Evolutionary conservation across 2,113 vertebrate genomes (phyloP).

Genomic region (Oreochromis tanganicae): DNA sequence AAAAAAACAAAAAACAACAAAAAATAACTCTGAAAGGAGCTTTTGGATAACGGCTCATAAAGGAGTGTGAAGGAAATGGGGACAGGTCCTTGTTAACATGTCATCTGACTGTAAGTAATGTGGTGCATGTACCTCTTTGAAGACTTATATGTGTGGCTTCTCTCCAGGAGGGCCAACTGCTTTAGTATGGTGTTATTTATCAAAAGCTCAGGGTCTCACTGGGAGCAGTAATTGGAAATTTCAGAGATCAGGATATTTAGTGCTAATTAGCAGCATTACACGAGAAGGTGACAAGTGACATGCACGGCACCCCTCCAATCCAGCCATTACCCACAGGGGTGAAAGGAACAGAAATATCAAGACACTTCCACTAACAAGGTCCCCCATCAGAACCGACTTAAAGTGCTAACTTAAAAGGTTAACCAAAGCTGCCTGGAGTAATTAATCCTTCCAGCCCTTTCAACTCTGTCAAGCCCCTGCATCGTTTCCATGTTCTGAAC

Average conservation of each 20-base stretch:
- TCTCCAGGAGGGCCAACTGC: neutral
- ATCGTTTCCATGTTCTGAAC: conserved; percentile 19
- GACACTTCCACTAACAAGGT: conserved; percentile 14
- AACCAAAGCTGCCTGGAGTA: conserved; percentile 25
- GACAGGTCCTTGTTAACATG: neutral
- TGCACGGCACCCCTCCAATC: neutral
- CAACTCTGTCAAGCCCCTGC: conserved; percentile 22
- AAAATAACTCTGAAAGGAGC: neutral
- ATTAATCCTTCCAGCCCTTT: conserved; percentile 57
- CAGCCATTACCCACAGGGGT: neutral
- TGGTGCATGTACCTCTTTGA: neutral
- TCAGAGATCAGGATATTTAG: conserved; percentile 47
- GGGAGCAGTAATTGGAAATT: conserved; percentile 53
- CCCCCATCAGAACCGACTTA: conserved; percentile 8
- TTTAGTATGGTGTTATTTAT: conserved; percentile 22
- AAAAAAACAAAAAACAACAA: neutral
- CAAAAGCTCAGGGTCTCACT: conserved; percentile 24
- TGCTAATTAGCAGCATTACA: conserved; percentile 50
- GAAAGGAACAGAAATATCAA: conserved; percentile 5
- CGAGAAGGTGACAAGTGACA: conserved; percentile 50
- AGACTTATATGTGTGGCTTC: neutral
- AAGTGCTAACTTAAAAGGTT: conserved; percentile 56
- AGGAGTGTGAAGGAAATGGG: neutral
- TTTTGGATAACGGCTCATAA: neutral
- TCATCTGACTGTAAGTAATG: neutral